These are phyloP conservation scores for Eptesicus fuscus DNA, from an alignment of 2,113 vertebrate genomes.

Conservation along the genomic window DNA sequence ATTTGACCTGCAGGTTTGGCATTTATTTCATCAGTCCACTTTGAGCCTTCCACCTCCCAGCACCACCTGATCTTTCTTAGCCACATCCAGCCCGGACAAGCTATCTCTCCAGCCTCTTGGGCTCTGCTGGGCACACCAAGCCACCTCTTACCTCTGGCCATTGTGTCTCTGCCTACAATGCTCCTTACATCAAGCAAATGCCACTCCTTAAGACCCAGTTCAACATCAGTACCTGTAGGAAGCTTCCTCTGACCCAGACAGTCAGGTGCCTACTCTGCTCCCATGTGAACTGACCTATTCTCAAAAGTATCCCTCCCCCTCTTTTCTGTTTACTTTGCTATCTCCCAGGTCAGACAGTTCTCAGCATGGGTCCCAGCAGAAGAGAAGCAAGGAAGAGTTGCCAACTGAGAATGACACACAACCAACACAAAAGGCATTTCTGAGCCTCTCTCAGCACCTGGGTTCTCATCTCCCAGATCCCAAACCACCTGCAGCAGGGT, in stretches of 20 bases:
- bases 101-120: neutral
- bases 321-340: neutral
- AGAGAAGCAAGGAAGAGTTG: neutral
- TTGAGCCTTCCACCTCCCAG: neutral
- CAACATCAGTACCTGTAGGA: neutral
- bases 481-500: too few species aligned
- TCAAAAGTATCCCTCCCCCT: neutral
- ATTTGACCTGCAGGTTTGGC: neutral
- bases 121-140: neutral
- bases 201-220: neutral
- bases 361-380: neutral
- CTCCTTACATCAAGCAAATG: neutral
- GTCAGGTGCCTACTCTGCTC: neutral
- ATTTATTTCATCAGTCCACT: neutral
- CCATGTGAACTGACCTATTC: neutral
- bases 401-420: neutral
- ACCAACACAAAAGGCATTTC: neutral
- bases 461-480: too few species aligned
- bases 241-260: neutral
- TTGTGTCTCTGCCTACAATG: neutral
- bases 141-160: neutral
- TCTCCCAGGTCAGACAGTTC: neutral
- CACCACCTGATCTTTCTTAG: neutral
- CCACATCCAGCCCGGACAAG: neutral
- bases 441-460: neutral